These are phyloP conservation scores for Pangasius djambal DNA, from an alignment of 2,797 vertebrate genomes.

Conservation along the genomic window DNA sequence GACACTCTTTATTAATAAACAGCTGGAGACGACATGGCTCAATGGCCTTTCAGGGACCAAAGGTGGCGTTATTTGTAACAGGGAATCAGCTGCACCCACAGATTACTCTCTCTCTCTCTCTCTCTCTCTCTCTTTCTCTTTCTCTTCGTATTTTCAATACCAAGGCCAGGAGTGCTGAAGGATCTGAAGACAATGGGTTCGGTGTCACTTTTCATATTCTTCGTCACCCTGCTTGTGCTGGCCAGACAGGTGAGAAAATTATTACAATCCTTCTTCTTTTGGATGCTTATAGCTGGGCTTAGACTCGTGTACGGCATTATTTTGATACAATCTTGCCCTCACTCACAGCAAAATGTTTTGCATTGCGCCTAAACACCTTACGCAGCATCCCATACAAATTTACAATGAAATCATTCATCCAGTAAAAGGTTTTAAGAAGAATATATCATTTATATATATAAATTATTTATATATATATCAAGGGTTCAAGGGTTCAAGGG, in stretches of 20 bases:
- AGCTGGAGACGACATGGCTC: conserved; percentile 41
- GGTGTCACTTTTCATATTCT: conserved; percentile 95
- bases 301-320: not conserved
- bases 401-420: not conserved
- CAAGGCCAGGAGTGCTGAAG: conserved; percentile 93
- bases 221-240: conserved; percentile 91
- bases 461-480: too few species aligned
- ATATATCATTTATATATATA: not conserved
- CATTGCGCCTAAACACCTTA: not conserved
- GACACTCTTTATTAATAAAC: conserved; percentile 44
- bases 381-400: not conserved
- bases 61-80: conserved; percentile 28
- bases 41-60: conserved; percentile 14
- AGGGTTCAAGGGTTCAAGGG: too few species aligned
- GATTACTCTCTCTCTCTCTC: conserved; percentile 28
- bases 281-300: not conserved
- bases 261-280: not conserved
- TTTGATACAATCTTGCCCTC: not conserved
- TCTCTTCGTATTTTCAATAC: conserved; percentile 23
- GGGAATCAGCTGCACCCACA: conserved; percentile 16
- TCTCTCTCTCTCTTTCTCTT: conserved; percentile 39
- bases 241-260: conserved; percentile 88
- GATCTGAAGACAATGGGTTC: conserved; percentile 98
- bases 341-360: not conserved
- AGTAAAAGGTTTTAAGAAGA: not conserved